Evolutionary conservation across 2,888 invertebrate genomes (phyloP).

Genomic region (Gastrophysa polygoni): DNA sequence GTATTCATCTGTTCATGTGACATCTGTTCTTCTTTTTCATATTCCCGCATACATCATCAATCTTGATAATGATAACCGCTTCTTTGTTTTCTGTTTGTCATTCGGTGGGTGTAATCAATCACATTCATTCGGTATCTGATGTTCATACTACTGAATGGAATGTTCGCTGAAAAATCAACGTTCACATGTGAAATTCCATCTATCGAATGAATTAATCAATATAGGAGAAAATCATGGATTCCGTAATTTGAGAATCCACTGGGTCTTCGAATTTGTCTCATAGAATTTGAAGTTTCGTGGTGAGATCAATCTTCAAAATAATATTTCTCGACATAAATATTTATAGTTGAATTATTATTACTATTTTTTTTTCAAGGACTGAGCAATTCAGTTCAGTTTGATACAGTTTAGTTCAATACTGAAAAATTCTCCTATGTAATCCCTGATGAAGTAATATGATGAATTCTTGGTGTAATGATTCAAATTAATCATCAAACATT

Average conservation of each 20-base stretch:
- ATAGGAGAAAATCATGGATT: too few species aligned
- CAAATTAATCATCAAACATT: too few species aligned
- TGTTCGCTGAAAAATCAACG: background rate
- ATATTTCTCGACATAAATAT: too few species aligned
- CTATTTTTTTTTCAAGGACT: too few species aligned
- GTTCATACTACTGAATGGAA: background rate
- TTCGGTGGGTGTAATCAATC: background rate
- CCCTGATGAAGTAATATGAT: too few species aligned
- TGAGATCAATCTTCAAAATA: too few species aligned
- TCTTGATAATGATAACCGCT: background rate
- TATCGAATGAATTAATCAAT: background rate
- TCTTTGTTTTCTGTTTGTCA: background rate
- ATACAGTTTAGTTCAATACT: background rate
- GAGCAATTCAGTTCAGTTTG: background rate
- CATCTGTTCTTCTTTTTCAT: background rate
- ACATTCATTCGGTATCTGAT: background rate
- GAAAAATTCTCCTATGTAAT: too few species aligned
- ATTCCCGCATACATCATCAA: background rate
- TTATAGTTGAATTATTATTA: too few species aligned
- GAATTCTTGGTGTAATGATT: too few species aligned
- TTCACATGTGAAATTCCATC: background rate
- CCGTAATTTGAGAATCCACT: too few species aligned
- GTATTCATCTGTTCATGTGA: background rate
- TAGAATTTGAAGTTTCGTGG: too few species aligned
- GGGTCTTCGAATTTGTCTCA: too few species aligned